phyloP scores from a whole-genome alignment of 2,888 invertebrate genomes.

The Liodrosophila aerea region DNA sequence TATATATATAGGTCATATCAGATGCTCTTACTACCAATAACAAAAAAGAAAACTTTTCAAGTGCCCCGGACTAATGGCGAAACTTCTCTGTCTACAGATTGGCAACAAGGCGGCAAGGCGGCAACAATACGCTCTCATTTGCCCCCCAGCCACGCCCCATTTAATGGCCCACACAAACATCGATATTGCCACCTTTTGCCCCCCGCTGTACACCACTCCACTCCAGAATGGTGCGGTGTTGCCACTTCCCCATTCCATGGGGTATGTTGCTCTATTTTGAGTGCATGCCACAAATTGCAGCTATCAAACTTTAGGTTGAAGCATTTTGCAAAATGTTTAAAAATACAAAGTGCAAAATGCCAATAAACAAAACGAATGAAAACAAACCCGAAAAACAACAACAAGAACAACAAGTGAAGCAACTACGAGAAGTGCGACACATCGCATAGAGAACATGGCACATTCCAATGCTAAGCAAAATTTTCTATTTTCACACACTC shows the following conservation, averaged over 20 bases:
- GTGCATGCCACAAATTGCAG: conserved; percentile 64
- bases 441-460: conserved; percentile 59
- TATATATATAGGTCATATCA: conserved; percentile 52
- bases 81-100: conserved; percentile 45
- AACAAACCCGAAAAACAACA: conserved; percentile 17
- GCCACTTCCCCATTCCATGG: conserved; percentile 55
- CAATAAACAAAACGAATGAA: conserved; percentile 38
- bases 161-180: conserved; percentile 14
- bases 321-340: conserved; percentile 69
- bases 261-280: conserved; percentile 37
- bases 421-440: conserved; percentile 28
- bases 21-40: conserved; percentile 22
- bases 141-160: conserved; percentile 34
- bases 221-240: not conserved
- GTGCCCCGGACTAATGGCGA: conserved; percentile 56
- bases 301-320: conserved; percentile 62
- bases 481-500: conserved; percentile 78
- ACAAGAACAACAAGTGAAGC: conserved; percentile 19
- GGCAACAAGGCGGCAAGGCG: conserved; percentile 29
- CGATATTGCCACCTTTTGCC: conserved; percentile 23
- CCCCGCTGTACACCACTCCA: not conserved
- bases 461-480: conserved; percentile 70
- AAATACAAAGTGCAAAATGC: conserved; percentile 63
- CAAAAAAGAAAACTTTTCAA: conserved; percentile 51
- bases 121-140: conserved; percentile 8